Evolutionary conservation across 1,140 invertebrate genomes (phyloP).

Genomic region (Antheraea mylitta): DNA sequence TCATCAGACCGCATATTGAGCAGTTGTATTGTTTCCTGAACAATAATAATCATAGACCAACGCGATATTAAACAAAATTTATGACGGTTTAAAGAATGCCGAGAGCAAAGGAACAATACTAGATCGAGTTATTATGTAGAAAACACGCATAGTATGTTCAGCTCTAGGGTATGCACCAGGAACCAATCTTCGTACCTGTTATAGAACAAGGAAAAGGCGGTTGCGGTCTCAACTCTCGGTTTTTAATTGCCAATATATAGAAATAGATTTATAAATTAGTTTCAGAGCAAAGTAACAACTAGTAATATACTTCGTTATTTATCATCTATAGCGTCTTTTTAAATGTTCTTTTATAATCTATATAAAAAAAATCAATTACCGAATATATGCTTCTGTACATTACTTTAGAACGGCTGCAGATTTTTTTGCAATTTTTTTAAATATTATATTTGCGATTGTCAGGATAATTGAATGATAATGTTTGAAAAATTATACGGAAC

Average conservation of each 20-base stretch:
- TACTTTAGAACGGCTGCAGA: no score
- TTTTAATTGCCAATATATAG: constrained; percentile 67
- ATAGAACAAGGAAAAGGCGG: constrained; percentile 69
- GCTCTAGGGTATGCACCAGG: constrained; percentile 60
- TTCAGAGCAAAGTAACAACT: background rate
- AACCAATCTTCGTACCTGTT: constrained; percentile 61
- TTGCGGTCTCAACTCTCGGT: constrained; percentile 47
- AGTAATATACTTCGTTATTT: no score
- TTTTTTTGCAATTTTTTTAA: no score
- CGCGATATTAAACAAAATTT: constrained; percentile 67
- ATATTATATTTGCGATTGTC: no score
- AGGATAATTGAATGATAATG: no score
- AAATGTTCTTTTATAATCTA: no score
- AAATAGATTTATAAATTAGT: background rate
- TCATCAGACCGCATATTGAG: constrained; percentile 41
- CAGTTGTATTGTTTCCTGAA: constrained; percentile 53
- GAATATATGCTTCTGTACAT: no score
- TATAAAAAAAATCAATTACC: no score
- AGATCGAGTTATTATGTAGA: constrained; percentile 63
- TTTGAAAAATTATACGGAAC: no score
- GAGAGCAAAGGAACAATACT: constrained; percentile 51
- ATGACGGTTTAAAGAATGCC: constrained; percentile 64
- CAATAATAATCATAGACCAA: constrained; percentile 46
- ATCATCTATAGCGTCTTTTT: no score
- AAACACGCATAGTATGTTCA: constrained; percentile 63